Base-by-base conservation (phyloP, 2,797 vertebrate genomes). In the Phylloscopus collybita region DNA sequence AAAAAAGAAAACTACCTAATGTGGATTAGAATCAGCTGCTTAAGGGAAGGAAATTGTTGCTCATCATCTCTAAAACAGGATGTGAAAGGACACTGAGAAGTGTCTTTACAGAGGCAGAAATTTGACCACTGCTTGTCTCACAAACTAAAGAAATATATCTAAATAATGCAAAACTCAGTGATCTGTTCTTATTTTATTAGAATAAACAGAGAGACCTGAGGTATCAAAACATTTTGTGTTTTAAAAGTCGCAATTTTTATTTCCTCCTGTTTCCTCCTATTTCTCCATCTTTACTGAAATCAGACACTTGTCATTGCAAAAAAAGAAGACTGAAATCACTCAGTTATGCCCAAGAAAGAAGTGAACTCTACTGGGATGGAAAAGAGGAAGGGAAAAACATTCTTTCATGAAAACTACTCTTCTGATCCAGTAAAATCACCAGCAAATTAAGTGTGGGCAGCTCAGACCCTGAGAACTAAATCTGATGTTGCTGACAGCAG, bases 291-390 rank as follows among this genome's bases (percentile, higher is more conserved):
- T 65, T 50, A 72, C 9, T 80, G 27, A 88, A 75, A 50, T 50
- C 53, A 85, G 27, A 64, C 10, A n/a, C 6, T 56, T 73, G 34
- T n/a, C 12, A 44, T 6, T 62, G 22, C 4, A 70, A 75, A 64
- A 62, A n/a, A 50, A 49, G 0, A 27, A 47, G 25, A 36, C 3
- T 25, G 27, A 59, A 45, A 50, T 80, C 17, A 25, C 6, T 62
- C 1, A 1, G 16, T 80, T 49, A 51, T 13, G 34, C n/a, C 18
- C 40, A 94, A 11, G 30, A 78, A 69, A 79, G 27, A 36, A 8
- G 3, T 0, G 0, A 82, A 47, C 17, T n/a, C 32, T 25, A 30
- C 18, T 29, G 0, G 47, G 9, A 1, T 32, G 16, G 30, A n/a
- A 78, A 25, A 56, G 18, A 9, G 12, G 20, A 74, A 6, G 6